A percentile compares a stretch with the other conserved stretches of the same genome.
These are phyloP conservation scores for Parasteatoda lunata DNA, from an alignment of 2,888 invertebrate genomes.

Conservation along the genomic window DNA sequence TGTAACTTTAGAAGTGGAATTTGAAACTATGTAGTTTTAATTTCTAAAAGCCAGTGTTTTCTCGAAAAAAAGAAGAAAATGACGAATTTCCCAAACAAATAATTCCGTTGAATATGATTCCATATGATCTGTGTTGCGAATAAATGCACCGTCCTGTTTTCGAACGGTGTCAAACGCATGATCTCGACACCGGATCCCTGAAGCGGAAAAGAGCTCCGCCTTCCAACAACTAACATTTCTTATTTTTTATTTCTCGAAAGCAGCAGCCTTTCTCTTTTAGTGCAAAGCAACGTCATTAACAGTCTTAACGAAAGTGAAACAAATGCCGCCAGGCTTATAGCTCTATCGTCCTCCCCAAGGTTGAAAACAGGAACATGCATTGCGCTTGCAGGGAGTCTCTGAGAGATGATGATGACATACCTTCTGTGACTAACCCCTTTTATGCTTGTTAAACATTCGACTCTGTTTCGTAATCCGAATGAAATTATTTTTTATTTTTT, in stretches of 20 bases:
- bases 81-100: too few species aligned
- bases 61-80: too few species aligned
- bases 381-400: background rate
- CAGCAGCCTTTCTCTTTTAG: background rate
- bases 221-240: background rate
- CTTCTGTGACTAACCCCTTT: background rate
- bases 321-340: conserved; percentile 1
- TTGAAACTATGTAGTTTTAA: too few species aligned
- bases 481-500: background rate
- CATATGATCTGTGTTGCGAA: too few species aligned
- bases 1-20: too few species aligned
- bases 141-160: conserved; percentile 36
- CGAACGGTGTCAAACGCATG: conserved; percentile 55
- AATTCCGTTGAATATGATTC: too few species aligned
- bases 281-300: background rate
- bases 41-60: too few species aligned
- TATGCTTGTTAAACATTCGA: background rate
- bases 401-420: conserved; percentile 31
- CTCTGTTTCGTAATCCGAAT: background rate
- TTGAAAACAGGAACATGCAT: conserved; percentile 30
- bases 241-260: background rate
- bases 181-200: conserved; percentile 37
- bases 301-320: conserved; percentile 28
- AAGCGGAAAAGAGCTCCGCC: conserved; percentile 42
- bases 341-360: conserved; percentile 20